Percentiles rank a stretch among this genome's conserved stretches.
phyloP scores from a whole-genome alignment of 2,113 vertebrate species.

The Rhodinocichla rosea region DNA sequence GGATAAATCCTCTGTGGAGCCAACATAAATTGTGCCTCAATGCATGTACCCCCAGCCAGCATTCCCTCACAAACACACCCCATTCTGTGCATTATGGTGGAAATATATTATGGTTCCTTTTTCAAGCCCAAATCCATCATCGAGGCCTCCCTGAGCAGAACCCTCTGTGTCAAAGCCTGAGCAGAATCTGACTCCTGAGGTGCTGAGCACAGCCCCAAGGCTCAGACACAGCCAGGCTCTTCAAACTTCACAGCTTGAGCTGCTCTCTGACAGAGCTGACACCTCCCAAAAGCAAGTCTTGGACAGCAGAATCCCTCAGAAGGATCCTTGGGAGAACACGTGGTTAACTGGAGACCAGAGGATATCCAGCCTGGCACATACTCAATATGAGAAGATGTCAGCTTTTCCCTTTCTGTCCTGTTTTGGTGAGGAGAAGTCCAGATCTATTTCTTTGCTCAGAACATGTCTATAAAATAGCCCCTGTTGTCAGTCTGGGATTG shows the following conservation, averaged over 20 bases:
- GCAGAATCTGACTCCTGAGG: background rate
- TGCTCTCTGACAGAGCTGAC: background rate
- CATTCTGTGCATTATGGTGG: background rate
- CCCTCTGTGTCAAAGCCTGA: background rate
- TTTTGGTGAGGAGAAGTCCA: background rate
- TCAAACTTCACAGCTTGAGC: background rate
- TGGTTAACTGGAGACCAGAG: background rate
- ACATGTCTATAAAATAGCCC: background rate
- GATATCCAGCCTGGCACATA: background rate
- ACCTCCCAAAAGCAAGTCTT: background rate
- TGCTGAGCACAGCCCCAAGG: background rate
- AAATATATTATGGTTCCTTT: background rate
- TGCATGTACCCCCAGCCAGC: background rate
- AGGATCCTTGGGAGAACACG: background rate
- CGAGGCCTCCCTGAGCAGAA: background rate
- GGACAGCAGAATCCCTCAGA: background rate
- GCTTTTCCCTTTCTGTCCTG: background rate
- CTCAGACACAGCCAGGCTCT: background rate
- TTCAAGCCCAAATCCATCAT: background rate
- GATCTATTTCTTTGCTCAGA: background rate
- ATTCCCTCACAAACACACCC: background rate
- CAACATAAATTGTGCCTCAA: background rate
- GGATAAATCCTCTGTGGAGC: background rate
- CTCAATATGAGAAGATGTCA: background rate
- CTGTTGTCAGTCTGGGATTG: background rate